Base-by-base conservation (phyloP, 2,797 vertebrate species). In the Spinus pinus region DNA sequence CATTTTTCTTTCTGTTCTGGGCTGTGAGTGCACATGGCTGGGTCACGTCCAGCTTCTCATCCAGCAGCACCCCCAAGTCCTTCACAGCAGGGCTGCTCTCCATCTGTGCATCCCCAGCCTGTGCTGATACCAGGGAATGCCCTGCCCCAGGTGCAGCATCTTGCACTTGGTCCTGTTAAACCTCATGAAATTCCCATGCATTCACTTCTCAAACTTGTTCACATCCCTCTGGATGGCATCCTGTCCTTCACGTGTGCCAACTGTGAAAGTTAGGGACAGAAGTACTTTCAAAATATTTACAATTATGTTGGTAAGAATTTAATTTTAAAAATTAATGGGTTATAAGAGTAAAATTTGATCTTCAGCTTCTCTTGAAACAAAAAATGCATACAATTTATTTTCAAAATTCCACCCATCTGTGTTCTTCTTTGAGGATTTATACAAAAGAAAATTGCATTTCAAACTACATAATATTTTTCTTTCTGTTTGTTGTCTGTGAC, bases 41-140 rank as follows among this genome's bases (percentile, higher is more conserved):
- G 11, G n/a, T 44, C 37, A 37, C 2, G 14, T 33, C 24, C 75
- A 72, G 5, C n/a, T 28, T 1, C 50, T 27, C 74, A 64, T 11
- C 7, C 58, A 65, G 6, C 51, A 65, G 44, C 7, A n/a, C 1
- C 7, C 6, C 23, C 16, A 51, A 25, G 20, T 12, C 14, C 16
- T 22, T 44, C 47, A 30, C 5, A 4, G 9, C n/a, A 58, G 37
- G 16, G 20, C n/a, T 51, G 37, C 28, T 57, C 37, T 46, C 1
- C 0, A 33, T 30, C 44, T 21, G 9, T 11, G 4, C 39, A 39
- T 13, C 0, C 3, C 14, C 17, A 72, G 24, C 28, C n/a, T 58
- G 23, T 13, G 17, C 1, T 44, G 22, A 5, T 18, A 39, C 20
- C 1, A 2, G 51, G 1, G 2, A 1, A 0, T 44, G 9, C 28